phyloP scores from a whole-genome alignment of 1,140 invertebrate species.

The Armadillidium nasatum region DNA sequence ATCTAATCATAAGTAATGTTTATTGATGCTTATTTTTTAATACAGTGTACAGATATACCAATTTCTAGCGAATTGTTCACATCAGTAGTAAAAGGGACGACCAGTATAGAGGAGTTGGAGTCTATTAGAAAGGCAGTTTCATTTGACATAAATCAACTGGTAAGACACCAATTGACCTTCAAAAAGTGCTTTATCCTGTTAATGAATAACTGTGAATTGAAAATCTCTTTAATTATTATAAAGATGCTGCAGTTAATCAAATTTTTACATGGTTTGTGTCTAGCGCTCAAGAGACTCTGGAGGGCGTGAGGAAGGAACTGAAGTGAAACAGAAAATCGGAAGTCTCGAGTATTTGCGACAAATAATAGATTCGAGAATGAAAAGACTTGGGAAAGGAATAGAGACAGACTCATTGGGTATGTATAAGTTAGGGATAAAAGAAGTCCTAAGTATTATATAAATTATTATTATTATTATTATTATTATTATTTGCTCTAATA shows the following conservation, averaged over 20 bases:
- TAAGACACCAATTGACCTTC: slow-evolving; percentile 44
- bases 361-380: slow-evolving; percentile 64
- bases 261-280: too few species aligned
- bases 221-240: too few species aligned
- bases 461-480: not conserved
- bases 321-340: slow-evolving; percentile 82
- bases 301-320: slow-evolving; percentile 67
- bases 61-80: slow-evolving; percentile 78
- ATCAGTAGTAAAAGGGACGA: slow-evolving; percentile 69
- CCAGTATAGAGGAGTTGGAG: slow-evolving; percentile 71
- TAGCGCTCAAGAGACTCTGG: slow-evolving; percentile 75
- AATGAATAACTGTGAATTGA: too few species aligned
- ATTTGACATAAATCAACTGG: slow-evolving; percentile 70
- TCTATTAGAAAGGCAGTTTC: slow-evolving; percentile 71
- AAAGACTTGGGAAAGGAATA: slow-evolving; percentile 56
- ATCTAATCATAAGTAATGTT: too few species aligned
- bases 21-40: not conserved
- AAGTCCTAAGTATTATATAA: not conserved
- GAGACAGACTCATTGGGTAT: slow-evolving; percentile 47
- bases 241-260: too few species aligned
- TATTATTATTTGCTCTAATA: too few species aligned
- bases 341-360: slow-evolving; percentile 76
- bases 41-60: slow-evolving; percentile 69
- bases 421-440: not conserved
- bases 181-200: too few species aligned